phyloP scores from a whole-genome alignment of 2,888 invertebrate species.

The Folsomia candida region DNA sequence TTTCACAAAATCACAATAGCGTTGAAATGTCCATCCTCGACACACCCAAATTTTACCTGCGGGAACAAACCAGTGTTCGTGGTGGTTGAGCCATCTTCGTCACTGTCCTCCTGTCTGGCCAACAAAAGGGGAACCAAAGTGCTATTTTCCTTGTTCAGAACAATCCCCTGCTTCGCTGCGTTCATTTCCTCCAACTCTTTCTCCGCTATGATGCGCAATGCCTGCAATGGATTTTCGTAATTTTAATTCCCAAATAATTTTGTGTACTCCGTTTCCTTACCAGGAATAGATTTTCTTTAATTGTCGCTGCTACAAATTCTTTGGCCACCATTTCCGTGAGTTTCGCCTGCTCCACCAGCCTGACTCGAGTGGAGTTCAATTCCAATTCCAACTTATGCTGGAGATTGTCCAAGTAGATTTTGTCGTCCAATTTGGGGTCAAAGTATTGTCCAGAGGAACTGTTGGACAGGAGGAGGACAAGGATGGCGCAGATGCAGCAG shows the following conservation, averaged over 20 bases:
- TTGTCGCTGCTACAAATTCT: constrained; percentile 47
- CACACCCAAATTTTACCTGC: constrained; percentile 21
- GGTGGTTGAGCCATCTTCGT: constrained; percentile 27
- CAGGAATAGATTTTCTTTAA: constrained; percentile 48
- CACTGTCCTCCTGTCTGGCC: constrained; percentile 35
- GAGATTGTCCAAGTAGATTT: constrained; percentile 39
- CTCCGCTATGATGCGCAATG: constrained; percentile 47
- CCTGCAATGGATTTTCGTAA: constrained; percentile 38
- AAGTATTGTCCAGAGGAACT: constrained; percentile 7
- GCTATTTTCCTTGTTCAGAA: not conserved
- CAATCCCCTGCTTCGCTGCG: not conserved
- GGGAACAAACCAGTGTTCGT: constrained; percentile 23
- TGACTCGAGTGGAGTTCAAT: constrained; percentile 36
- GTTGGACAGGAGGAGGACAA: not conserved
- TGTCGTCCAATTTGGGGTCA: constrained; percentile 39
- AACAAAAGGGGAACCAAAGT: not conserved
- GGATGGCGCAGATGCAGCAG: no score
- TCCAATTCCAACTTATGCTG: constrained; percentile 35
- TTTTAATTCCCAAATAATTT: constrained; percentile 2
- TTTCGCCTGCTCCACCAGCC: constrained; percentile 41
- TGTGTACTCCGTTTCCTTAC: constrained; percentile 7
- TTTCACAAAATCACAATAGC: not conserved
- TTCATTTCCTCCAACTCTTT: constrained; percentile 33
- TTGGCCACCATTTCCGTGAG: constrained; percentile 37
- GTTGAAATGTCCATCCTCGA: not conserved